Evolutionary conservation across 1,140 invertebrate genomes (phyloP), one percentile per base, ranked within the genome.

Genomic region (Contarinia nasturtii): DNA sequence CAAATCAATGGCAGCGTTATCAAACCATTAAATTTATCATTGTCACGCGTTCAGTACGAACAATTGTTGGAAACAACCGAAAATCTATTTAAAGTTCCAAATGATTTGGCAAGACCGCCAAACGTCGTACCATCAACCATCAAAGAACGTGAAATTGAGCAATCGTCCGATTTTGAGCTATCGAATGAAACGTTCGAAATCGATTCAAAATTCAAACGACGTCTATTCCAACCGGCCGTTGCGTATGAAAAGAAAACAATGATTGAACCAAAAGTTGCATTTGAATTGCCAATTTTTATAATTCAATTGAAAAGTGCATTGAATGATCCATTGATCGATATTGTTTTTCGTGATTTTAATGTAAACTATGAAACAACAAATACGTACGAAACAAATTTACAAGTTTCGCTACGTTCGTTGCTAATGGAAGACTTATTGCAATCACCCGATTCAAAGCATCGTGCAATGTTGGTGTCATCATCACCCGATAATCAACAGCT

Each of bases 401-500:
- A 86, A 64, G 74, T 93, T 1, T 80, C 82, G 0, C 65, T 94
- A 1, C 73, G 80, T 37, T 86, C 86, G 0, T 70, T 94, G 1
- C 67, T 84, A 1, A 87, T 93, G 82, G 86, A 91, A 65, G 88
- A 93, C 67, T 65, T 92, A 12, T 71, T 86, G 1, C 79, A 82
- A 53, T 73, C 81, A 2, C 69, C 73, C 19, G 76, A 79, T 19
- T 86, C 86, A 0, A 77, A 76, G 48, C 82, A 89, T 64, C 72
- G 86, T 15, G 77, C 76, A 57, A 79, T 91, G 72, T 79, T 90
- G 65, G 74, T 82, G 33, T 89, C 85, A 0, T 71, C 76, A 0
- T 68, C 69, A 14, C 63, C 66, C 0, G 63, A 61, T 12, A 60
- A 66, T 19, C 66, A 68, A 58, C 59, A 61, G 50, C 57, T 60